These are phyloP conservation scores for Brachyhypopomus gauderio DNA, from an alignment of 2,113 vertebrate species.

Conservation along the genomic window DNA sequence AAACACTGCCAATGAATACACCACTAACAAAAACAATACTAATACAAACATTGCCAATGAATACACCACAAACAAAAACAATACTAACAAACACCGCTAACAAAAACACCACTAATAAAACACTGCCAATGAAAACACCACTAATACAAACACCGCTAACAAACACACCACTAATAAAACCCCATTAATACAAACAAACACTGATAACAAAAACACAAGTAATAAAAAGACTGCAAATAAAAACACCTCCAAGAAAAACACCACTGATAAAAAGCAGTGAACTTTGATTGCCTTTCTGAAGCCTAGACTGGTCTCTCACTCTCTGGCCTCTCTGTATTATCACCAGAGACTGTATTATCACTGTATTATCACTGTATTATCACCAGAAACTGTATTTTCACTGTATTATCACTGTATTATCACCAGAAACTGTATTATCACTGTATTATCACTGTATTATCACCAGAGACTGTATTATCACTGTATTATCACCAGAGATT, in stretches of 20 bases:
- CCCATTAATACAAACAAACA: no score
- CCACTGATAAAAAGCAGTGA: no score
- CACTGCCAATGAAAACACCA: conserved; percentile 39
- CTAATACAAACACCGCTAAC: no score
- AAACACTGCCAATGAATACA: no score
- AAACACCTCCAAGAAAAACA: no score
- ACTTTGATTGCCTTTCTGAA: conserved; percentile 36
- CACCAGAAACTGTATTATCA: conserved; percentile 32
- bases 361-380: no score
- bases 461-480: conserved; percentile 33
- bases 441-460: background rate
- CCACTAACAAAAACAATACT: no score
- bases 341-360: conserved; percentile 28
- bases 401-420: conserved; percentile 30
- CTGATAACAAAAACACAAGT: no score
- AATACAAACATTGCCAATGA: no score
- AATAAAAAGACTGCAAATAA: no score
- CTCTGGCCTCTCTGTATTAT: conserved; percentile 3
- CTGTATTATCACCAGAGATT: conserved; percentile 21
- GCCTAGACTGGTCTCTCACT: conserved; percentile 24
- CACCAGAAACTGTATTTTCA: conserved; percentile 27
- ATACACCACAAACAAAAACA: no score
- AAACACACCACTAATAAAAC: background rate
- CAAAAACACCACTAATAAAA: background rate
- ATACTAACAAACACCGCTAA: conserved; percentile 32